Evolutionary conservation across 2,797 vertebrate species (phyloP).

Genomic region (Percopsis omiscomaycus): DNA sequence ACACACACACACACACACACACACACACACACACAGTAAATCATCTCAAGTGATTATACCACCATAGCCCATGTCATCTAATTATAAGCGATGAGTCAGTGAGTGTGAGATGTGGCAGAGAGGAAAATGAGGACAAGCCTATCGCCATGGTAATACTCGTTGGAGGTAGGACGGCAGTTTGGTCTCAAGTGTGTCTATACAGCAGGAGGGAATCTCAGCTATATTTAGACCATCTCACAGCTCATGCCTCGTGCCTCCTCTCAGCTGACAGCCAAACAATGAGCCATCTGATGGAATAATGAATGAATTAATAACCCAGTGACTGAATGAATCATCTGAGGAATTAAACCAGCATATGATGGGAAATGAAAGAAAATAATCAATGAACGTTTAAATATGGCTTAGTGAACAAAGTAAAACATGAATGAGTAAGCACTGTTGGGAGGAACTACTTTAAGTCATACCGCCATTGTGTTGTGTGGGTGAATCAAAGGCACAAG

Average conservation of each 20-base stretch:
- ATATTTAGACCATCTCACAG: constrained; percentile 61
- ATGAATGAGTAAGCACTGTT: not conserved
- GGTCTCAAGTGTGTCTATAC: constrained; percentile 61
- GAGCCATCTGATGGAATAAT: constrained; percentile 29
- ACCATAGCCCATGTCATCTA: constrained; percentile 49
- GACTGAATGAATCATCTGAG: not conserved
- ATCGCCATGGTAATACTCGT: constrained; percentile 69
- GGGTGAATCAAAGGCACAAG: not conserved
- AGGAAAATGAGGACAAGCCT: constrained; percentile 66
- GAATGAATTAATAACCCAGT: not conserved
- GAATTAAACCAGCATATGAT: not conserved
- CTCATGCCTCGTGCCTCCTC: constrained; percentile 30
- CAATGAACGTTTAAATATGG: constrained; percentile 11
- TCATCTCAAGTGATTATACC: constrained; percentile 55
- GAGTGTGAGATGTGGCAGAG: constrained; percentile 20
- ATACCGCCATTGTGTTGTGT: no score
- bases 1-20: constrained; percentile 7
- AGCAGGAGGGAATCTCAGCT: constrained; percentile 61
- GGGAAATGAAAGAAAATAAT: constrained; percentile 5
- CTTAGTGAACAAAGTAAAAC: not conserved
- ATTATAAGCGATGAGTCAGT: constrained; percentile 64
- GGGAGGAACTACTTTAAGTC: no score
- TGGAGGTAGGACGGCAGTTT: constrained; percentile 56
- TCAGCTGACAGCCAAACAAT: constrained; percentile 54
- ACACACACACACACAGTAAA: constrained; percentile 22